Base-by-base conservation (phyloP, 2,888 invertebrate species). In the Cerastis rubricosa region DNA sequence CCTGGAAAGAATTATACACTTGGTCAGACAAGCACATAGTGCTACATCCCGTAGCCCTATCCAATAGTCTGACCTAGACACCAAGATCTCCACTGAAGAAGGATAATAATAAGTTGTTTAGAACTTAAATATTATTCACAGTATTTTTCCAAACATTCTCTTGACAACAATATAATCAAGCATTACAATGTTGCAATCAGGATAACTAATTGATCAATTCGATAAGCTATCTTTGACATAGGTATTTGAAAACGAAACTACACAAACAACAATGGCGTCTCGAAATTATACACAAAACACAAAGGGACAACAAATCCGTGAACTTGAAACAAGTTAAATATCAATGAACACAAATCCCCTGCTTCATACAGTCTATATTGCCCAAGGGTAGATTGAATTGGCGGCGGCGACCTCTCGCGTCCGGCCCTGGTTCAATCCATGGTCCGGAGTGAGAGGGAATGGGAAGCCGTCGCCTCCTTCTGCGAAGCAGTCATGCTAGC, bases 181-280 rank as follows among this genome's bases (percentile, higher is more conserved):
- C 29, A 76, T 65, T 78, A 79, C 75, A 79, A 76, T 79, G 71
- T 84, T 76, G 67, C 45, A 68, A 76, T 85, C 76, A 66, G n/a
- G 25, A 71, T 47, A 57, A 63, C 45, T 67, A 79, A 85, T 85
- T 76, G 74, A 81, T 85, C 51, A 72, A 65, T 68, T 47, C 1
- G 87, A 87, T 86, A 79, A 69, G 74, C 25, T 85, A 86, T 76
- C 79, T 51, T 45, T 79, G 73, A 76, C 69, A 78, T 59, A 72
- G 74, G 49, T n/a, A 83, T 70, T 76, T 9, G 49, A n/a, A 12
- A 12, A 61, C 17, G 40, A 35, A 59, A 73, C 9, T 64, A 64
- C 0, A 22, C 45, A 68, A 35, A 14, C 14, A n/a, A 69, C 11
- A 25, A 47, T 40, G 1, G 66, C 3, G 12, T n/a, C 2, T 45